Evolutionary conservation across 2,797 vertebrate genomes (phyloP), one percentile per base, ranked within the genome.

Genomic region (Syngnathus rostellatus): DNA sequence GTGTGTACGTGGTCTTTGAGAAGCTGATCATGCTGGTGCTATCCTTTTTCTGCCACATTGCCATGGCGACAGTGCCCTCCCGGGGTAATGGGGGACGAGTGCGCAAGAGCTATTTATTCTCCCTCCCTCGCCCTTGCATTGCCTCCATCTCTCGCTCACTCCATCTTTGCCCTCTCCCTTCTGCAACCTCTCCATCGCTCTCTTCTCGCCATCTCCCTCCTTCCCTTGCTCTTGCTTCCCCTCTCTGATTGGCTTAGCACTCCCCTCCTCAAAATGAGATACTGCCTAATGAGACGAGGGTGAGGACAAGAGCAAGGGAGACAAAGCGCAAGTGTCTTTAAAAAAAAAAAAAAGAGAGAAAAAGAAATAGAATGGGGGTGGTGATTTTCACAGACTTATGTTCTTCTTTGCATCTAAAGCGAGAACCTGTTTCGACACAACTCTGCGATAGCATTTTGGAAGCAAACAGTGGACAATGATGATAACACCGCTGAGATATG

Each of bases 1-100:
- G 71, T 72, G 65, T 76, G 77, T 69, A 72, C 73, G 71, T 73
- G 72, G 72, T 71, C 67, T 72, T 80, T 69, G 77, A 50, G 45
- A 81, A 78, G 82, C 85, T 85, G 83, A 85, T 88, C 83, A 83
- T 85, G 85, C 81, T 80, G 84, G 80, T 83, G 85, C 88, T 86
- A 87, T 89, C 85, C 88, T 82, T 86, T 86, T 87, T 90, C 88
- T 91, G 87, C 86, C 88, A 90, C 88, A 91, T 91, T 87, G 86
- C 90, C 89, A 91, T 91, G 89, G 86, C 80, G 89, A 91, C 88
- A 84, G 86, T 89, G 87, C 87, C 89, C 89, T 90, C 86, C 88
- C 84, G 83, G 86, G 85, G 87, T 91, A 89, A 90, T 88, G 88
- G 87, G 88, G 89, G 88, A 89, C 85, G 86, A 87, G 82, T 83